Evolutionary conservation across 2,797 vertebrate genomes (phyloP).

Genomic region (Aythya fuligula): DNA sequence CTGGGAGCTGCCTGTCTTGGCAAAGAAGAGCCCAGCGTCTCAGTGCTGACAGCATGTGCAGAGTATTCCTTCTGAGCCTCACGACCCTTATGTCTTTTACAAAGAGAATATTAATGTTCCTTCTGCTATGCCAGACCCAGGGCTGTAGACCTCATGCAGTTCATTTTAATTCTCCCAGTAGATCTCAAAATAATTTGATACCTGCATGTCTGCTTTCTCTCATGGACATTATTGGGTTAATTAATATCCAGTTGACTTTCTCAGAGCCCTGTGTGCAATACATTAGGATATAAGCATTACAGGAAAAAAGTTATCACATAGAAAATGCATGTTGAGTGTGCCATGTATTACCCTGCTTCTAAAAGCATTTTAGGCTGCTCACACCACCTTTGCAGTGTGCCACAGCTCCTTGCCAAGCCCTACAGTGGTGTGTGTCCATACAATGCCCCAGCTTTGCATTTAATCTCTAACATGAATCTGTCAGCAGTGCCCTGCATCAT

Average conservation of each 20-base stretch:
- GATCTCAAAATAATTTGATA: background rate
- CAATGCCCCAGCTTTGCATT: background rate
- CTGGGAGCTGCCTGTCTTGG: background rate
- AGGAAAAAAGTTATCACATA: background rate
- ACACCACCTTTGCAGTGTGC: rapidly evolving
- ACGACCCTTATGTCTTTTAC: background rate
- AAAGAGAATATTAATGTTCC: background rate
- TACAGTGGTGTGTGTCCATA: background rate
- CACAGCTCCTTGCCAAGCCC: background rate
- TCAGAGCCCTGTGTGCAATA: no score
- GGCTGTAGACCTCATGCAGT: background rate
- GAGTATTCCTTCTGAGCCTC: background rate
- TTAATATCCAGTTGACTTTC: background rate
- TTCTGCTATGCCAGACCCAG: background rate
- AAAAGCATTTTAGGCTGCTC: background rate
- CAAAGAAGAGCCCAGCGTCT: background rate
- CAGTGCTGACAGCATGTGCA: background rate
- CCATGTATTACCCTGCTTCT: background rate
- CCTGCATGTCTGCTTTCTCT: background rate
- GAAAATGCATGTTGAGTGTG: background rate
- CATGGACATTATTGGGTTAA: background rate
- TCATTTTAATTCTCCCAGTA: background rate
- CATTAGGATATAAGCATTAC: background rate
- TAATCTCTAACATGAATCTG: rapidly evolving
- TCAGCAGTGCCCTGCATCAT: rapidly evolving